Base-by-base conservation (phyloP, 1,140 invertebrate genomes). In the Anagrus nilaparvatae region DNA sequence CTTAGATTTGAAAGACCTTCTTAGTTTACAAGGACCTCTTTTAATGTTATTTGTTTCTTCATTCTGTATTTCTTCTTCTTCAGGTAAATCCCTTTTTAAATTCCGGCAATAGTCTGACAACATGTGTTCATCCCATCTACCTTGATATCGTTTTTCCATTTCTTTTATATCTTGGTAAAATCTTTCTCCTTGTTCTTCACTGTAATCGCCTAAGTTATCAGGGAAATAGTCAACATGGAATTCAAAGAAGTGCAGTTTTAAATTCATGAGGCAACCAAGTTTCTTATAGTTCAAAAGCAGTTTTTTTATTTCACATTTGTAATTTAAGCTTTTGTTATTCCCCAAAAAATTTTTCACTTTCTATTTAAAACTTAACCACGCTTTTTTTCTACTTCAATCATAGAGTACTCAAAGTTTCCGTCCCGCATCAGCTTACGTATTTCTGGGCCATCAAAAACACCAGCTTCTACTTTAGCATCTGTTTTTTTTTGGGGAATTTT, bases 141-240 rank as follows among this genome's bases (percentile, higher is more conserved):
- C n/a, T n/a, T n/a, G n/a, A n/a, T n/a, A n/a, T n/a, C n/a, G n/a
- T n/a, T n/a, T n/a, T n/a, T n/a, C n/a, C n/a, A n/a, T n/a, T n/a
- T n/a, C n/a, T n/a, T n/a, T n/a, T n/a, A n/a, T n/a, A n/a, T n/a
- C n/a, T n/a, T n/a, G n/a, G n/a, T n/a, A n/a, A n/a, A n/a, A n/a
- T n/a, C n/a, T n/a, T n/a, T n/a, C n/a, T n/a, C n/a, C n/a, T n/a
- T n/a, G n/a, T n/a, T n/a, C n/a, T n/a, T 49, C 48, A 43, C 45
- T 48, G 13, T 44, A 35, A 41, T 48, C 43, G 14, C 48, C 46
- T 16, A 48, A 20, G 39, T 51, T 55, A 37, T 49, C 43, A 27
- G 48, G 28, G 21, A 46, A 49, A 8, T 30, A 30, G n/a, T 49
- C 21, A 30, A 35, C n/a, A 25, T 43, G n/a, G n/a, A n/a, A n/a